Evolutionary conservation across 2,797 vertebrate genomes (phyloP), one percentile per base, ranked within the genome.

Genomic region (Phoxinus dragarum): DNA sequence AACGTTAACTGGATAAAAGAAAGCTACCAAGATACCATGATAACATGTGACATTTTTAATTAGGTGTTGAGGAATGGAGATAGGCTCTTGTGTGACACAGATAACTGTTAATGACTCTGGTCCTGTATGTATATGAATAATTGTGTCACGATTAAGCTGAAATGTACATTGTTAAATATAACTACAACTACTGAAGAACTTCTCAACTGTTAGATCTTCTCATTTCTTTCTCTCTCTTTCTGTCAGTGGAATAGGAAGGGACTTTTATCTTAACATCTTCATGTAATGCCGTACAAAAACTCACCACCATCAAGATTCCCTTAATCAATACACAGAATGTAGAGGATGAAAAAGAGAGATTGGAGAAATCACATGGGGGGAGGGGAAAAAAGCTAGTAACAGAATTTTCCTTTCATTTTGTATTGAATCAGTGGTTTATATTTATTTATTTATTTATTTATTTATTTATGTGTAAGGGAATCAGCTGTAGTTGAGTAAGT

Each of bases 301-400:
- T 96, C 93, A 94, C 94, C 95, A 95, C 95, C 95, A 94, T 96
- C 74, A 94, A 91, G 91, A 92, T 94, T 93, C 88, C 94, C 90
- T 93, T 94, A 95, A 97, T 98, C 97, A 96, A 96, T 97, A 97
- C 92, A 88, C 93, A 91, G 94, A 93, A 95, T 95, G 93, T 95
- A 40, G 40, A 64, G 72, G 11, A 82, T 76, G 80, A 77, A 64
- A 66, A 77, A 47, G 75, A 69, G 56, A 59, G 68, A 78, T 82
- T 85, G 84, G 81, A 86, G 67, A 71, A 68, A 84, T 75, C 80
- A 68, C 42, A 40, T 44, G 23, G n/a, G 44, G 54, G 80, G 56
- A 44, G n/a, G 44, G 54, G 80, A 71, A 44, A 44, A 64, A 40
- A n/a, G 52, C 36, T 36, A 49, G 14, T 14, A 36, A 69, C 52